These are phyloP conservation scores for Carassius carassius DNA, from an alignment of 2,113 vertebrate genomes.

Conservation along the genomic window DNA sequence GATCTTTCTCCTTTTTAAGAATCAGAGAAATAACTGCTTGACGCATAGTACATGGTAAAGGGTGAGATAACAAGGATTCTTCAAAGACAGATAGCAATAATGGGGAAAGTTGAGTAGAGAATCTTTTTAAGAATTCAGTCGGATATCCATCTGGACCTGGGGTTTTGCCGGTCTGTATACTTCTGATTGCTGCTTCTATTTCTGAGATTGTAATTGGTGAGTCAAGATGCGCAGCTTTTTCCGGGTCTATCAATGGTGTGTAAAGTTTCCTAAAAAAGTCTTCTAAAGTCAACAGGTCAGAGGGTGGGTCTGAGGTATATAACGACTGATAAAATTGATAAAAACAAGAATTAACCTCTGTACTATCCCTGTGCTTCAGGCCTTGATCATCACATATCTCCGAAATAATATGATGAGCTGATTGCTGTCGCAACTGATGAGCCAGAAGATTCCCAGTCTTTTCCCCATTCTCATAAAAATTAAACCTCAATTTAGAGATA, in stretches of 20 bases:
- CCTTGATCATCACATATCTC: background rate
- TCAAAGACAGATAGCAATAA: background rate
- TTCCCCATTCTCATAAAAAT: too few relatives aligned
- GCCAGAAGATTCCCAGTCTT: too few relatives aligned
- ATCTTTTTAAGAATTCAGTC: background rate
- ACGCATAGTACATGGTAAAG: background rate
- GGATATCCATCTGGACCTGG: background rate
- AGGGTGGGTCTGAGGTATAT: background rate
- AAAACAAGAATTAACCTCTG: background rate
- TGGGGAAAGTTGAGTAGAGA: background rate
- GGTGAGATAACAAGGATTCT: background rate
- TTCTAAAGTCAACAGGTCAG: background rate
- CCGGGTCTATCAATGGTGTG: background rate
- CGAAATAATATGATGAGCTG: too few relatives aligned
- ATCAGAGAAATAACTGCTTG: background rate
- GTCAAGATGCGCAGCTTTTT: background rate
- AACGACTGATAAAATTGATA: background rate
- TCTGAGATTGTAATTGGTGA: background rate
- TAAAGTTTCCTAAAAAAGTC: too few relatives aligned
- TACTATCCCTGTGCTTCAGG: background rate
- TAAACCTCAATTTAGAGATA: too few relatives aligned
- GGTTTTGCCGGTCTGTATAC: background rate
- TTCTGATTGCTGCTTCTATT: background rate
- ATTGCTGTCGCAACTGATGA: too few relatives aligned
- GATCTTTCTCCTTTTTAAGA: background rate